A percentile compares a stretch with the other conserved stretches of the same genome.
Conservation (phyloP, 2,797 vertebrate species). For the Psittacula derbiana region DNA sequence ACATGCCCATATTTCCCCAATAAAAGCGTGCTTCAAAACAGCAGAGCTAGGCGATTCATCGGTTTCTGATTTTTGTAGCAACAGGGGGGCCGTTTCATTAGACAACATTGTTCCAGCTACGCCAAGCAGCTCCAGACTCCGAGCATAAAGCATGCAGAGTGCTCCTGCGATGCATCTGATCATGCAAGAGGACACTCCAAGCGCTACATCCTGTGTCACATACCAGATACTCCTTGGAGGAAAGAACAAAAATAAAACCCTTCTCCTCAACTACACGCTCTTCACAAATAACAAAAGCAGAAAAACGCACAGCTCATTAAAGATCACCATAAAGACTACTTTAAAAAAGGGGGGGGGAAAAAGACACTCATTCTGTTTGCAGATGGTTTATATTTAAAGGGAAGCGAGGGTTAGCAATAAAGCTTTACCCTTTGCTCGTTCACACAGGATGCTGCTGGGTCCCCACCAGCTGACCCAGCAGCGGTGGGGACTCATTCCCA, state of each 20-base stretch:
- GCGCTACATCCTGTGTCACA: not conserved
- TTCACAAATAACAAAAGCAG: slow-evolving; percentile 8
- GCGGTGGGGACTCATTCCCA: rapidly evolving
- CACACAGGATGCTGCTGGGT: not conserved
- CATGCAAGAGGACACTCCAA: slow-evolving; percentile 31
- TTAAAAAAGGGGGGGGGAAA: not conserved
- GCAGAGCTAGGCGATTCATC: not conserved
- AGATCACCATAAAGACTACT: not conserved
- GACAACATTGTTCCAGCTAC: slow-evolving; percentile 34
- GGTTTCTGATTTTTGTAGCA: slow-evolving; percentile 36
- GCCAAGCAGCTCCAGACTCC: not conserved
- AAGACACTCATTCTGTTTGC: not conserved
- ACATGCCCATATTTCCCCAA: not conserved
- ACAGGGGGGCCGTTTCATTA: slow-evolving; percentile 29
- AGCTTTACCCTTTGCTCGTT: not conserved
- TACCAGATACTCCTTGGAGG: not conserved
- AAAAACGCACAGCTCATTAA: not conserved
- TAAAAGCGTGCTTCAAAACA: not conserved
- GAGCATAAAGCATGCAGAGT: not conserved
- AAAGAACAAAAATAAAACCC: slow-evolving; percentile 10
- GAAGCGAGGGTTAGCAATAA: not conserved
- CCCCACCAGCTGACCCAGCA: not conserved
- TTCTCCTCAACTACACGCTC: not conserved
- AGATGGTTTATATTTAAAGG: slow-evolving; percentile 9
- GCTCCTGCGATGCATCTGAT: slow-evolving; percentile 6